Conservation (phyloP, 1,140 invertebrate species). For the Scaptodrosophila lebanonensis region DNA sequence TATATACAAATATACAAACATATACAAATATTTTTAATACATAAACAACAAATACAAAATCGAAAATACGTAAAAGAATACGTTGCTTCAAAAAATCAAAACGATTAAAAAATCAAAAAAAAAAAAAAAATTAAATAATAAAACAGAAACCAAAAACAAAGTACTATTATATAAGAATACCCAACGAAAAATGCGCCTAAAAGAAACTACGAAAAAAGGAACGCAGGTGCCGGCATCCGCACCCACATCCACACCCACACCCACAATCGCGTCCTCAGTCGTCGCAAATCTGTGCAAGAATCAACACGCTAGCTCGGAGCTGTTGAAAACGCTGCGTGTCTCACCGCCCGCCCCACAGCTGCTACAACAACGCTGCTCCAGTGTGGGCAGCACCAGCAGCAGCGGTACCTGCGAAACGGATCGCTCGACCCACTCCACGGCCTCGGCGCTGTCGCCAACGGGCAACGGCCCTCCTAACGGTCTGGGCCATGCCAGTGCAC, state of each 20-base stretch:
- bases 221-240: slow-evolving; percentile 8
- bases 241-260: slow-evolving; percentile 1
- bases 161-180: too few species aligned
- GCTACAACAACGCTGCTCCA: slow-evolving; percentile 63
- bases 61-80: too few species aligned
- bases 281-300: too few species aligned
- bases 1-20: slow-evolving; percentile 5
- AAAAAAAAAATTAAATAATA: slow-evolving; percentile 3
- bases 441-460: slow-evolving; percentile 38
- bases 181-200: slow-evolving; percentile 53
- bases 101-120: background rate
- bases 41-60: too few species aligned
- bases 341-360: slow-evolving; percentile 35
- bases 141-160: too few species aligned
- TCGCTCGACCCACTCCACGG: slow-evolving; percentile 45
- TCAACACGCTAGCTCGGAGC: slow-evolving; percentile 21
- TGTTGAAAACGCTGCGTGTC: slow-evolving; percentile 43
- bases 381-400: slow-evolving; percentile 73
- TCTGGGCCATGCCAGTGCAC: too few species aligned
- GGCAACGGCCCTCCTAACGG: too few species aligned
- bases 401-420: slow-evolving; percentile 70
- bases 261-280: slow-evolving; percentile 31
- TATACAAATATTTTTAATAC: too few species aligned
- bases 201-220: slow-evolving; percentile 65
- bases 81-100: too few species aligned